These are phyloP conservation scores for Todiramphus saurophagus DNA, from an alignment of 2,113 vertebrate species.

Conservation along the genomic window DNA sequence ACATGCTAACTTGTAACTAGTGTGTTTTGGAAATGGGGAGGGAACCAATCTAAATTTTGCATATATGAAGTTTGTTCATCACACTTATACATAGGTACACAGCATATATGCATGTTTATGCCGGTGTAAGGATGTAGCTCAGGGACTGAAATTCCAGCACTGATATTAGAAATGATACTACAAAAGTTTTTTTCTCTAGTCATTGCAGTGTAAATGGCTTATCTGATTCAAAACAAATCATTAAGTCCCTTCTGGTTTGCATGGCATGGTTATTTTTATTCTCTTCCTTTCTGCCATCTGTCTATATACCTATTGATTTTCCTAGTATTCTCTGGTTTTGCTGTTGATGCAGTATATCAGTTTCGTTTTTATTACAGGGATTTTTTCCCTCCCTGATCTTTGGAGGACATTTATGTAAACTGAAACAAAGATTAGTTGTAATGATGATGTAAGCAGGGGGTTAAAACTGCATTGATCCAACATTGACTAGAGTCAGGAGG, in stretches of 20 bases:
- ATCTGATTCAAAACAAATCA: constrained; percentile 39
- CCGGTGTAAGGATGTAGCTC: not conserved
- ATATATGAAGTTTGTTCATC: not conserved
- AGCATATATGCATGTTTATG: fast-evolving
- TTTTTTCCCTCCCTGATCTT: not conserved
- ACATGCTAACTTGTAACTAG: not conserved
- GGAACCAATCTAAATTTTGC: not conserved
- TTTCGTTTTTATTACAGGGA: not conserved
- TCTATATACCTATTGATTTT: constrained; percentile 25
- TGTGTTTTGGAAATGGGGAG: not conserved
- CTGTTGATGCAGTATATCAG: not conserved
- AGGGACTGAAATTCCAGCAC: not conserved
- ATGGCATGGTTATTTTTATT: constrained; percentile 35
- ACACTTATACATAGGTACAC: fast-evolving
- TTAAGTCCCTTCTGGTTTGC: constrained; percentile 29
- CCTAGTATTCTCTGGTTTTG: not conserved
- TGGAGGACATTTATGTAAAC: constrained; percentile 8
- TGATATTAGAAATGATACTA: not conserved
- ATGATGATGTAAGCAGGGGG: not conserved
- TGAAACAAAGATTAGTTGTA: constrained; percentile 13
- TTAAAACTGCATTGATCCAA: constrained; percentile 4
- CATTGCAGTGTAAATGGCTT: not conserved
- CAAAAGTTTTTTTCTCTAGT: not conserved
- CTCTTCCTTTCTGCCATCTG: not conserved
- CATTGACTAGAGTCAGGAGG: not conserved